Evolutionary conservation across 2,797 vertebrate genomes (phyloP).

Genomic region (Danio kyathit): DNA sequence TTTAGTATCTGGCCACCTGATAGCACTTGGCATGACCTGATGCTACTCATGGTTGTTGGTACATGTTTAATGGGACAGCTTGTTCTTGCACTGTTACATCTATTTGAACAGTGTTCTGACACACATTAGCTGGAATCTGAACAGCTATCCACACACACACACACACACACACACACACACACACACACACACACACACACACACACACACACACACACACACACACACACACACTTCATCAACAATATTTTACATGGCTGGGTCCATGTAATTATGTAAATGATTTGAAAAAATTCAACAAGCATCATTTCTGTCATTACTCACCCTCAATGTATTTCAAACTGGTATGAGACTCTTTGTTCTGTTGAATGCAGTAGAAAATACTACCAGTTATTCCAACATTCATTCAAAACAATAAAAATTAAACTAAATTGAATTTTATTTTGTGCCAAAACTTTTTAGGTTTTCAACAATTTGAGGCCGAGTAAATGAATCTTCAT

Average conservation of each 20-base stretch:
- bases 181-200: too few relatives aligned
- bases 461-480: background rate
- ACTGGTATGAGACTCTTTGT: background rate
- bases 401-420: too few relatives aligned
- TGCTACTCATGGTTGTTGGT: slow-evolving; percentile 77
- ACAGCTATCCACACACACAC: slow-evolving; percentile 13
- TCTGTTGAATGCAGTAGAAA: background rate
- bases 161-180: too few relatives aligned
- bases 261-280: background rate
- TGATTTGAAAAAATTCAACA: background rate
- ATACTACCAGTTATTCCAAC: background rate
- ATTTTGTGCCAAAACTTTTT: too few relatives aligned
- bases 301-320: background rate
- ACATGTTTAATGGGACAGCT: slow-evolving; percentile 83
- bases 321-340: too few relatives aligned
- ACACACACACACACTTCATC: too few relatives aligned
- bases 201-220: too few relatives aligned
- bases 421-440: too few relatives aligned
- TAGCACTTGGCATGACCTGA: slow-evolving; percentile 71
- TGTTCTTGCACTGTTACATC: slow-evolving; percentile 73
- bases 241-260: background rate
- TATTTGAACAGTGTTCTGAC: slow-evolving; percentile 56
- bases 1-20: slow-evolving; percentile 73
- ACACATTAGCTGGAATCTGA: slow-evolving; percentile 52
- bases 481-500: background rate